Evolutionary conservation across 2,797 vertebrate genomes (phyloP).

Genomic region (Acanthurus leucopareius): DNA sequence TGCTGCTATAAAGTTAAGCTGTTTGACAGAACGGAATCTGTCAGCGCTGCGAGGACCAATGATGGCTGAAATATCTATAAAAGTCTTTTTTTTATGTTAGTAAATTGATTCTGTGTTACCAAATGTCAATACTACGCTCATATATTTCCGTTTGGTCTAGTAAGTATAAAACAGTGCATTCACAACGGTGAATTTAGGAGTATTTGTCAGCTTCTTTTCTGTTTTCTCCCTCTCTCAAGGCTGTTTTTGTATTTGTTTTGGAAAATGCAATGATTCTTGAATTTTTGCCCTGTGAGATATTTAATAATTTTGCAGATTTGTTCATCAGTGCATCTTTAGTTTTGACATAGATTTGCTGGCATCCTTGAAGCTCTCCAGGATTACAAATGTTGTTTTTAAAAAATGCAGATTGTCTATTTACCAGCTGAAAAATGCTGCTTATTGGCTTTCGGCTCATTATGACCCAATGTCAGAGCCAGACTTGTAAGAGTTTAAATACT

Average conservation of each 20-base stretch:
- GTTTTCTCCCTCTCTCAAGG: neutral
- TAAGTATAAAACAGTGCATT: neutral
- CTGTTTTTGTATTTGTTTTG: neutral
- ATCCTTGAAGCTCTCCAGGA: conserved; percentile 12
- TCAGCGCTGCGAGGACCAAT: neutral
- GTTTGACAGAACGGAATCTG: neutral
- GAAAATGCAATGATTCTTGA: conserved; percentile 9
- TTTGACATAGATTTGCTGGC: conserved; percentile 20
- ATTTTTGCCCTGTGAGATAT: neutral
- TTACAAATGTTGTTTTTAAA: conserved; percentile 22
- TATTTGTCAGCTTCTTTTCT: neutral
- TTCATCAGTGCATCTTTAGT: conserved; percentile 26
- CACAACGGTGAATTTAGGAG: neutral
- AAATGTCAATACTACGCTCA: neutral
- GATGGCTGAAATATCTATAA: conserved; percentile 1
- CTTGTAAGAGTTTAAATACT: neutral
- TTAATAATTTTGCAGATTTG: conserved; percentile 15
- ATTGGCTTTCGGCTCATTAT: conserved; percentile 13
- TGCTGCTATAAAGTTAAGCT: conserved; percentile 8
- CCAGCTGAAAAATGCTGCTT: conserved; percentile 32
- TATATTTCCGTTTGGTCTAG: neutral
- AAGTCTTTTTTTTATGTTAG: neutral
- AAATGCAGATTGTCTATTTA: conserved; percentile 31
- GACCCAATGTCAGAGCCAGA: conserved; percentile 3
- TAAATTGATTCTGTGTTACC: neutral